Conservation (phyloP, 1,140 invertebrate genomes). For the Anadara kagoshimensis region DNA sequence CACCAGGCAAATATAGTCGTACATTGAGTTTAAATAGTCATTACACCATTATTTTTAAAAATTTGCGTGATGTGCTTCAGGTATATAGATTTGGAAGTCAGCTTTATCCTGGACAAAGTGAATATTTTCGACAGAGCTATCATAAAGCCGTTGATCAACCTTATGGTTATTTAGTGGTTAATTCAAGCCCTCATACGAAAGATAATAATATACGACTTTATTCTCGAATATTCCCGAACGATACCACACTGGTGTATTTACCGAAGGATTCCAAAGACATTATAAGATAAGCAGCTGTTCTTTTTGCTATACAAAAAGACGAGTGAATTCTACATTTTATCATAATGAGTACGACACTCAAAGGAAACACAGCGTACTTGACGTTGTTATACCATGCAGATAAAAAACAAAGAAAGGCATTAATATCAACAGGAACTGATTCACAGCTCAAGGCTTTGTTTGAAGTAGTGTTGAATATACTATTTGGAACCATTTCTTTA, state of each 20-base stretch:
- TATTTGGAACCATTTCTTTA: neutral
- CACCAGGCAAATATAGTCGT: slow-evolving; percentile 20
- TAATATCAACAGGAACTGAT: slow-evolving; percentile 9
- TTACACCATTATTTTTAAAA: slow-evolving; percentile 28
- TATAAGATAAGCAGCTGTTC: no score
- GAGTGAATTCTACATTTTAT: neutral
- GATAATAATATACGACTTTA: slow-evolving; percentile 14
- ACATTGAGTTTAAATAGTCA: no score
- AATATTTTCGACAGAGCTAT: slow-evolving; percentile 24
- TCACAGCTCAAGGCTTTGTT: slow-evolving; percentile 16
- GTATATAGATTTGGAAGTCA: slow-evolving; percentile 28
- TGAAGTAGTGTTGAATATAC: slow-evolving; percentile 23
- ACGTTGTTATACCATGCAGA: slow-evolving; percentile 1
- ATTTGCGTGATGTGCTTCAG: slow-evolving; percentile 29
- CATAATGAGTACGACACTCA: slow-evolving; percentile 15
- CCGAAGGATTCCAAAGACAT: neutral
- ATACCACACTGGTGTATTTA: slow-evolving; percentile 24
- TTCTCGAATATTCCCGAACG: slow-evolving; percentile 15
- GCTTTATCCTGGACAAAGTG: slow-evolving; percentile 19
- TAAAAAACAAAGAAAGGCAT: slow-evolving; percentile 14
- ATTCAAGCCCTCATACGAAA: neutral
- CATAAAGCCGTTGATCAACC: slow-evolving; percentile 9
- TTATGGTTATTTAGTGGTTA: slow-evolving; percentile 25
- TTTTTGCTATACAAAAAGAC: neutral
- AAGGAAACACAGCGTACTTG: slow-evolving; percentile 2